These are phyloP conservation scores for Telmatherina bonti DNA, from an alignment of 2,797 vertebrate species.

Conservation along the genomic window DNA sequence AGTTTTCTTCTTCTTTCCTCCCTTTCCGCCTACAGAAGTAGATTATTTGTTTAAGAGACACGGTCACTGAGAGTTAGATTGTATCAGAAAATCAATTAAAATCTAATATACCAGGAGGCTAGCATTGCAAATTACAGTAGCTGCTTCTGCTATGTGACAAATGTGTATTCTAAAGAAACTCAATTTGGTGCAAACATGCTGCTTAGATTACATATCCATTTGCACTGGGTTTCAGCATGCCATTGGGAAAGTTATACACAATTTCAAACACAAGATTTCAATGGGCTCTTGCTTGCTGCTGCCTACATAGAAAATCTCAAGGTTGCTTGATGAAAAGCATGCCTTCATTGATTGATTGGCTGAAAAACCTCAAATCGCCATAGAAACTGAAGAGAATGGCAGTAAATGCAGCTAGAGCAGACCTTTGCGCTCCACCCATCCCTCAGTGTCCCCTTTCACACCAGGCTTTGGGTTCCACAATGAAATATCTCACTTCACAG, in stretches of 20 bases:
- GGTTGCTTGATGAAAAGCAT: slow-evolving; percentile 79
- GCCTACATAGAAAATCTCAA: slow-evolving; percentile 73
- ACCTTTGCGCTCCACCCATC: slow-evolving; percentile 74
- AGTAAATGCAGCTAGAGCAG: slow-evolving; percentile 64
- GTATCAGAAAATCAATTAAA: slow-evolving; percentile 53
- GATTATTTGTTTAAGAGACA: slow-evolving; percentile 29
- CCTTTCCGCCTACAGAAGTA: slow-evolving; percentile 91
- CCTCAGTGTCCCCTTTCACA: slow-evolving; percentile 75
- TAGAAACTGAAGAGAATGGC: slow-evolving; percentile 77
- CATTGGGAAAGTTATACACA: slow-evolving; percentile 54
- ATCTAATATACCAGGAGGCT: slow-evolving; percentile 31
- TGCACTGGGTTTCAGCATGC: slow-evolving; percentile 44
- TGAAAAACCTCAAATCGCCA: slow-evolving; percentile 80
- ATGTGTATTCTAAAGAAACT: slow-evolving; percentile 50
- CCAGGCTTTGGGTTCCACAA: slow-evolving; percentile 71
- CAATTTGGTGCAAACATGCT: slow-evolving; percentile 51
- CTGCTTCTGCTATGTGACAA: slow-evolving; percentile 50
- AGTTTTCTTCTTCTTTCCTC: slow-evolving; percentile 99
- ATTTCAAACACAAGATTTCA: slow-evolving; percentile 68
- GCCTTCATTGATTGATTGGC: slow-evolving; percentile 75
- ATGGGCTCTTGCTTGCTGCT: slow-evolving; percentile 58
- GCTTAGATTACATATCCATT: slow-evolving; percentile 52
- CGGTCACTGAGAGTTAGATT: slow-evolving; percentile 34
- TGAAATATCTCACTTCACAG: slow-evolving; percentile 78
- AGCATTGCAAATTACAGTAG: slow-evolving; percentile 38